phyloP scores from a whole-genome alignment of 1,140 invertebrate genomes.

The Diorhabda sublineata region DNA sequence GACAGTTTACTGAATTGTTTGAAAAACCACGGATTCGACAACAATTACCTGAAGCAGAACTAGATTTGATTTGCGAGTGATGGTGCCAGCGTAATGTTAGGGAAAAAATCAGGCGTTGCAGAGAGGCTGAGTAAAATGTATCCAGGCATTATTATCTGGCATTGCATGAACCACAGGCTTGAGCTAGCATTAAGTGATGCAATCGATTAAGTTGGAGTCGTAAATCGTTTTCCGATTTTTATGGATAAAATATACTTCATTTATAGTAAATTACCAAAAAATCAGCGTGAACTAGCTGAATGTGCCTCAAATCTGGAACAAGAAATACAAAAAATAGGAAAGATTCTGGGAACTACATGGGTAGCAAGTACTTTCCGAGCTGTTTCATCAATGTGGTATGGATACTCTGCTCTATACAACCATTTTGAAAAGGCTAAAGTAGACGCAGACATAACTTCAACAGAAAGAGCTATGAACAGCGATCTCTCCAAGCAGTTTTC shows the following conservation, averaged over 20 bases:
- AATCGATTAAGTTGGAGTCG: background rate
- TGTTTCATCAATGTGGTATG: background rate
- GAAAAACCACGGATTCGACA: background rate
- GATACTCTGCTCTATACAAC: background rate
- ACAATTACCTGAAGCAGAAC: background rate
- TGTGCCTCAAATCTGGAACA: background rate
- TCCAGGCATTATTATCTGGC: slow-evolving; percentile 1
- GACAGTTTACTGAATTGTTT: background rate
- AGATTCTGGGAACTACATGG: background rate
- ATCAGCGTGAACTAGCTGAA: too few relatives aligned
- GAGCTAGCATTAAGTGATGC: background rate
- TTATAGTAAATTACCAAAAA: background rate
- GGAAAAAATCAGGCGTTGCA: background rate
- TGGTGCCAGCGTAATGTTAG: background rate
- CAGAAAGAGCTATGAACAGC: background rate
- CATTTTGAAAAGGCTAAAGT: too few relatives aligned
- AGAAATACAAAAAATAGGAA: background rate
- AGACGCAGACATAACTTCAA: background rate
- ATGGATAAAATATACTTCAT: background rate
- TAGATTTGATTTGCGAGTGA: background rate
- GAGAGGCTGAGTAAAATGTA: background rate
- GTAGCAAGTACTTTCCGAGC: background rate
- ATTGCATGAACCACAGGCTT: slow-evolving; percentile 4
- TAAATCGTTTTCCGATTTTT: background rate
- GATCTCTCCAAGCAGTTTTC: background rate